Conservation (phyloP, 2,888 invertebrate species). For the Conus canariensis region DNA sequence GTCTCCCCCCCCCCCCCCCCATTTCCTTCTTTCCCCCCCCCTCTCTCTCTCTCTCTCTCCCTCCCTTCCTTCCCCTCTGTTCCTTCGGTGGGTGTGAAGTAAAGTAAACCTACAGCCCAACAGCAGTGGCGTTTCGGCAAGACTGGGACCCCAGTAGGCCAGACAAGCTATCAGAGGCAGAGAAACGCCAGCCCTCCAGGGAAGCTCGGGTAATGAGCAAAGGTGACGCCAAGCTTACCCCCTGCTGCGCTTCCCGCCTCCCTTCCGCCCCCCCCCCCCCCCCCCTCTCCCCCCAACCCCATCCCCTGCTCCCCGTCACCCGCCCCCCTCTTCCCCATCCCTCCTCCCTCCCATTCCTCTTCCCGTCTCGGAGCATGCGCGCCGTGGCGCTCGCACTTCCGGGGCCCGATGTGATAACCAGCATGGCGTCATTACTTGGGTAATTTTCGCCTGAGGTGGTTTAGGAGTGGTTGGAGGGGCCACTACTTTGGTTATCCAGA, state of each 20-base stretch:
- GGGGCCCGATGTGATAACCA: constrained; percentile 17
- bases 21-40: too few species aligned
- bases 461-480: neutral
- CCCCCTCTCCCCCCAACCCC: neutral
- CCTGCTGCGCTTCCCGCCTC: constrained; percentile 23
- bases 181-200: neutral
- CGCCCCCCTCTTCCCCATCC: too few species aligned
- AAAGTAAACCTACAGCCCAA: too few species aligned
- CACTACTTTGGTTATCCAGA: too few species aligned
- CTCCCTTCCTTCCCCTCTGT: too few species aligned
- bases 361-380: constrained; percentile 13
- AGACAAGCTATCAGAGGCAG: constrained; percentile 23
- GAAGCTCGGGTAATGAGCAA: neutral
- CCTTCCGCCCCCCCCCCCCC: neutral
- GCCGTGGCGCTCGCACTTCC: constrained; percentile 25
- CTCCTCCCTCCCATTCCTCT: neutral
- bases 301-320: neutral
- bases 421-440: constrained; percentile 25
- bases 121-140: too few species aligned
- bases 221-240: constrained; percentile 25
- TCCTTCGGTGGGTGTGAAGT: too few species aligned
- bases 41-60: too few species aligned
- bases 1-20: too few species aligned
- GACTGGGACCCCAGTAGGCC: neutral
- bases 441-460: constrained; percentile 18